Evolutionary conservation across 2,113 vertebrate species (phyloP), one percentile per base, ranked within the genome.

Genomic region (Suncus etruscus): DNA sequence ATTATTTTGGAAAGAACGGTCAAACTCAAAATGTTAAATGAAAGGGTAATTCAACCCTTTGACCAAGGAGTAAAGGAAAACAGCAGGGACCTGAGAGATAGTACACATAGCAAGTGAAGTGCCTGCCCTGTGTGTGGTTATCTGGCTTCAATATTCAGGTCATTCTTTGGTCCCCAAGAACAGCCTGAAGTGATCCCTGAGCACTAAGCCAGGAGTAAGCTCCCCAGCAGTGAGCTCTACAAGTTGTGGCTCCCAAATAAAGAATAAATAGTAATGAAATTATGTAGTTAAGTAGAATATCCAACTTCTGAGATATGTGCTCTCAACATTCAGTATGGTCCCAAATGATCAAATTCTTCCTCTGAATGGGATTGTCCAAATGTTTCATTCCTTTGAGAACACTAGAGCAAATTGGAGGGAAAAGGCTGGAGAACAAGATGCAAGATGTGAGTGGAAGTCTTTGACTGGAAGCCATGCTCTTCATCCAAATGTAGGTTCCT

Each of bases 1-100:
- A 92, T 87, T 96, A 93, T 92, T 91, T 86, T 89, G 87, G 89
- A 95, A 70, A 68, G 68, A 94, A 87, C 87, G 75, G 74, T 94
- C 91, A 76, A 83, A 85, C 85, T 72, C 74, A 95, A 94, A 96
- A 80, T 85, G n/a, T 83, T 91, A 96, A 96, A 86, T 81, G 94
- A 96, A 97, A 96, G 94, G 94, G 95, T 95, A 96, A 94, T 94
- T 88, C 90, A 96, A 92, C 90, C 20, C 87, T 74, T 96, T 93
- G 95, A 83, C 92, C 74, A 3, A 82, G 77, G 75, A 94, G 73
- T 73, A 81, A 75, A 87, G 58, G 58, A 61, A 61, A 61, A 22
- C 16, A 61, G 58, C 22, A 8, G 58, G 58, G 58, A 61, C 14
- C 15, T 18, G 54, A 16, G 54, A 58, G 54, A 58, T 5, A 58